phyloP scores from a whole-genome alignment of 2,113 vertebrate genomes.

The Macaca nemestrina region DNA sequence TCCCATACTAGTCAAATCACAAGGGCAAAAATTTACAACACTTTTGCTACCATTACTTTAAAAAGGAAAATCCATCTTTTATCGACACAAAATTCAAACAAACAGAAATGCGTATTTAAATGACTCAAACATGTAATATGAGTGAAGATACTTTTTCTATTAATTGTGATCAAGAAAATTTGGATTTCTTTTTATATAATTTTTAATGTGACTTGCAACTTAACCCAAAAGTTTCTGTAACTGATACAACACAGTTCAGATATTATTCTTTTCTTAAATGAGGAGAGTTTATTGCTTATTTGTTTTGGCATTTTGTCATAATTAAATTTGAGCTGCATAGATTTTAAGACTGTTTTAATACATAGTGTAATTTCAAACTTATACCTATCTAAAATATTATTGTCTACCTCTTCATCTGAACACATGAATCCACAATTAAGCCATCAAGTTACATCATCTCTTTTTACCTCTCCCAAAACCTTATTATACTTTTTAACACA shows the following conservation, averaged over 20 bases:
- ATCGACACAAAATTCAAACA: background rate
- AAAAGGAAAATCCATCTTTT: constrained; percentile 23
- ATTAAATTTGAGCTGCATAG: constrained; percentile 46
- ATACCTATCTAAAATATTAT: background rate
- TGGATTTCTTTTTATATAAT: background rate
- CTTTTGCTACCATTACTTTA: background rate
- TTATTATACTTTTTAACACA: constrained; percentile 40
- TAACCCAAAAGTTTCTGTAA: constrained; percentile 37
- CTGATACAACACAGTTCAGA: background rate
- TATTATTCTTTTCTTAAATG: constrained; percentile 14
- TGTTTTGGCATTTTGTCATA: constrained; percentile 63
- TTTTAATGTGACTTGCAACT: constrained; percentile 35
- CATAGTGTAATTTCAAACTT: background rate
- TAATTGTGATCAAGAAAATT: constrained; percentile 19
- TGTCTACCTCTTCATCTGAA: constrained; percentile 59
- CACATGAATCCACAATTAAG: constrained; percentile 35
- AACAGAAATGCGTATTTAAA: constrained; percentile 4
- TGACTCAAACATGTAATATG: background rate
- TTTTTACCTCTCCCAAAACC: constrained; percentile 42
- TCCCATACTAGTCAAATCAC: background rate
- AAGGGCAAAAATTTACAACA: background rate
- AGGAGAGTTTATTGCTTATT: background rate
- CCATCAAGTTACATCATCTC: background rate
- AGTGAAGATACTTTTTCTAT: background rate
- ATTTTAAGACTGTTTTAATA: constrained; percentile 6